Percentiles rank a stretch among this genome's conserved stretches.
These are phyloP conservation scores for Synergus umbraculus DNA, from an alignment of 2,888 invertebrate genomes.

Conservation along the genomic window DNA sequence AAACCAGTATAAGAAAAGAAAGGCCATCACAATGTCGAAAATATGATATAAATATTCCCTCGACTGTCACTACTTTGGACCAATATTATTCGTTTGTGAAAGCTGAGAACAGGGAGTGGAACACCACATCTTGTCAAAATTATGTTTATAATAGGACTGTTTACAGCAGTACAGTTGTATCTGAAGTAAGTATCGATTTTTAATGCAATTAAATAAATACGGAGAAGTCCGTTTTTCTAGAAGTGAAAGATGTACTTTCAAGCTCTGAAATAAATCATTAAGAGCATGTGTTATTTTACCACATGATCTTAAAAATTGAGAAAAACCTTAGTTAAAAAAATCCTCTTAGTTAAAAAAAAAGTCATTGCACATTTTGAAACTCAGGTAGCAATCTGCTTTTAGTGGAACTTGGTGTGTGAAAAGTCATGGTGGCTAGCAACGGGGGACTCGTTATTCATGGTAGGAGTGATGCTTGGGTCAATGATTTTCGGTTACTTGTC, in stretches of 20 bases:
- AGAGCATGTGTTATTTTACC: too few relatives aligned
- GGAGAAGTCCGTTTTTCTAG: too few relatives aligned
- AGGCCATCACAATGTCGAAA: constrained; percentile 79
- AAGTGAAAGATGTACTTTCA: too few relatives aligned
- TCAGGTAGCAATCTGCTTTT: constrained; percentile 59
- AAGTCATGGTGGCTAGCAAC: constrained; percentile 82
- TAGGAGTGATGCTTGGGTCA: constrained; percentile 86
- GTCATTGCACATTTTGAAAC: not conserved
- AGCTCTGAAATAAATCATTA: too few relatives aligned
- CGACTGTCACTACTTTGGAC: constrained; percentile 39
- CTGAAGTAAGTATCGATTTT: constrained; percentile 79
- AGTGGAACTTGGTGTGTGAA: constrained; percentile 85
- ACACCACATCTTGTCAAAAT: constrained; percentile 76
- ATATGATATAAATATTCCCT: constrained; percentile 65
- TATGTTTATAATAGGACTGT: constrained; percentile 82
- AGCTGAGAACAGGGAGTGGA: constrained; percentile 45
- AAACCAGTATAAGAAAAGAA: constrained; percentile 63
- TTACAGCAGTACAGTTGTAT: constrained; percentile 82
- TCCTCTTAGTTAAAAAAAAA: too few relatives aligned
- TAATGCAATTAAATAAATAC: not conserved
- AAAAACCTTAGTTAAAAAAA: too few relatives aligned
- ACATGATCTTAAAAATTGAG: too few relatives aligned
- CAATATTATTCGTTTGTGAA: constrained; percentile 24
- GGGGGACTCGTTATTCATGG: constrained; percentile 85
- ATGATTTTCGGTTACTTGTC: constrained; percentile 86